Conservation (phyloP, 2,113 vertebrate species). For the Haliaeetus leucogaster region DNA sequence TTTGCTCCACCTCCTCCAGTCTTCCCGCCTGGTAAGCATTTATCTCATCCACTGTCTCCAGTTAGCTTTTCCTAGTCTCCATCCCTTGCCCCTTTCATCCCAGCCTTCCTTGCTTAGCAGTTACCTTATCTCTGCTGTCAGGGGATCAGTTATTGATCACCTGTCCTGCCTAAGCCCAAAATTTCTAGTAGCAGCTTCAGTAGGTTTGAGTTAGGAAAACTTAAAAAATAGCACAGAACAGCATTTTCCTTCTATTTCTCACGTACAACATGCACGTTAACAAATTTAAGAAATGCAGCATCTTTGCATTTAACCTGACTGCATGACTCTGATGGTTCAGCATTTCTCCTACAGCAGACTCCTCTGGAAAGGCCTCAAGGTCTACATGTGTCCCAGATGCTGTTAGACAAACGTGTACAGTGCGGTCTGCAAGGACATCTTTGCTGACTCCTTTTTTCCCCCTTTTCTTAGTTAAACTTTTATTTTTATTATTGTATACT, state of each 20-base stretch:
- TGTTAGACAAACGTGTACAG: background rate
- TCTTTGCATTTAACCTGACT: background rate
- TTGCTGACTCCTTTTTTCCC: background rate
- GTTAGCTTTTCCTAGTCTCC: background rate
- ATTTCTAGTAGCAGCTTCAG: background rate
- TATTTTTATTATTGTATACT: background rate
- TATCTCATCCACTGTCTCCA: background rate
- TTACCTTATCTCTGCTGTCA: no score
- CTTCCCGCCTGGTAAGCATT: background rate
- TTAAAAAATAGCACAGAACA: background rate
- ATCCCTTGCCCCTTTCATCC: background rate
- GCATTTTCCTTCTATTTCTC: background rate
- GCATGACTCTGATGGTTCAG: background rate
- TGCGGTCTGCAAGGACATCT: accelerated
- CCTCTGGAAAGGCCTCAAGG: background rate
- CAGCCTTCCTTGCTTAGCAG: background rate
- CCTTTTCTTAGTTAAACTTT: background rate
- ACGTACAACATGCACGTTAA: accelerated
- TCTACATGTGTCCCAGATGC: background rate
- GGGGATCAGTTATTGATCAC: background rate
- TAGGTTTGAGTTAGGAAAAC: no score
- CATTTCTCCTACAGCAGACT: background rate
- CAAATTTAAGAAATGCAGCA: no score
- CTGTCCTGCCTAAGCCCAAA: background rate
- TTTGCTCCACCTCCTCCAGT: background rate